Evolutionary conservation across 2,888 invertebrate species (phyloP), one percentile per base, ranked within the genome.

Genomic region (Agapostemon virescens): DNA sequence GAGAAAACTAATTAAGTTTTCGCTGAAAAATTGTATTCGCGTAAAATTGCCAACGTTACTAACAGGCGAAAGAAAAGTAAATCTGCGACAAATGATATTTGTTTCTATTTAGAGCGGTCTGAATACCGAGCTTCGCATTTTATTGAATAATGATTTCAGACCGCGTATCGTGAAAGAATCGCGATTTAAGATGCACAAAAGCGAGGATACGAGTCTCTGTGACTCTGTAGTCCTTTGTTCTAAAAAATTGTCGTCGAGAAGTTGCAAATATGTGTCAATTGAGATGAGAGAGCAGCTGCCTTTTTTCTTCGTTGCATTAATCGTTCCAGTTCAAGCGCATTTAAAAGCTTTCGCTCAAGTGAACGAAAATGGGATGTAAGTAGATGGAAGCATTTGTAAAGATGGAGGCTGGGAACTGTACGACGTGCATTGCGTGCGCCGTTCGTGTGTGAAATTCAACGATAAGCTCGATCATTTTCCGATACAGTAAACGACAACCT

Each of bases 381-480:
- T 26, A 49, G 58, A 40, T 38, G 70, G 36, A 76, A 72, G 68
- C 42, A 79, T 70, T 64, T 63, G 52, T 13, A 64, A 71, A 52
- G 76, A 20, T 36, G 2, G 23, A 30, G 11, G 11, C n/a, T 70
- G n/a, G 2, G n/a, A 49, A n/a, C n/a, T 49, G 67, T 52, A 42
- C 38, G 55, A 49, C 3, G 49, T 4, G 3, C n/a, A 49, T 38
- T 71, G 76, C 76, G 71, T 71, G 76, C 6, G 13, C 30, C 52
- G 15, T 63, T 72, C 69, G 38, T 66, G 80, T 64, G 80, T 77
- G 49, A 74, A 82, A 72, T 72, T 36, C 38, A 7, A 40, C 77
- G 74, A 77, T 67, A 72, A 79, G 70, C 52, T 6, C 15, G 52
- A 23, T 38, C 30, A 42, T 9, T 38, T 23, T 33, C 5, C 36